Conservation (phyloP, 2,113 vertebrate genomes). For the Danionella cerebrum region DNA sequence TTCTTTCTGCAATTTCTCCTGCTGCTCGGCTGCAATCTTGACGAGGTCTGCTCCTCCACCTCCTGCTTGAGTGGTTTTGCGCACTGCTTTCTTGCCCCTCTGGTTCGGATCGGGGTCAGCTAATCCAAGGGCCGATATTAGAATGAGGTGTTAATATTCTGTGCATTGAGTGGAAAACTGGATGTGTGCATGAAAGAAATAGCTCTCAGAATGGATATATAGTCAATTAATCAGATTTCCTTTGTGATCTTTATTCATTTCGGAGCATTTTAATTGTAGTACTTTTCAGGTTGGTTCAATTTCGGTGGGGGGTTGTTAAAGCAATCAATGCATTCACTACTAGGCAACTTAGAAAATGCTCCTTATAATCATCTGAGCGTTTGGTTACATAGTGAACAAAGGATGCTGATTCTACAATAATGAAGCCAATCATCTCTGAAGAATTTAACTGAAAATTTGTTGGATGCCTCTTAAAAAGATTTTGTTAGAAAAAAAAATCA, state of each 20-base stretch:
- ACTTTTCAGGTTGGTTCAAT: background rate
- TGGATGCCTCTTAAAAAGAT: background rate
- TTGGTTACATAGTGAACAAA: background rate
- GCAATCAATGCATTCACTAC: background rate
- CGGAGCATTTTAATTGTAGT: background rate
- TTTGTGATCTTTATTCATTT: background rate
- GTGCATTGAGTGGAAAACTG: background rate
- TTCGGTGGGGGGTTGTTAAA: too few species aligned
- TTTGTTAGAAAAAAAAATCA: too few species aligned
- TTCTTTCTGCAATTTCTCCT: constrained; percentile 49
- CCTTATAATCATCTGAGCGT: background rate
- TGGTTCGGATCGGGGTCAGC: constrained; percentile 52
- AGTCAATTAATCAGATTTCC: background rate
- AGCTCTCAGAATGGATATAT: background rate
- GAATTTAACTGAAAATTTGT: background rate
- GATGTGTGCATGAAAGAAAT: background rate
- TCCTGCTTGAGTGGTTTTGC: constrained; percentile 60
- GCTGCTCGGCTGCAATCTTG: constrained; percentile 53
- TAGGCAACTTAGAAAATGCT: background rate
- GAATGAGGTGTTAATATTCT: constrained; percentile 12
- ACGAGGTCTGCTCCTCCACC: constrained; percentile 50
- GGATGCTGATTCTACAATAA: background rate
- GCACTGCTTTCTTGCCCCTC: constrained; percentile 55
- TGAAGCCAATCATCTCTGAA: background rate
- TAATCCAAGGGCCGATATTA: constrained; percentile 33